Base-by-base conservation (phyloP, 2,888 invertebrate species). In the Andricus curvator region DNA sequence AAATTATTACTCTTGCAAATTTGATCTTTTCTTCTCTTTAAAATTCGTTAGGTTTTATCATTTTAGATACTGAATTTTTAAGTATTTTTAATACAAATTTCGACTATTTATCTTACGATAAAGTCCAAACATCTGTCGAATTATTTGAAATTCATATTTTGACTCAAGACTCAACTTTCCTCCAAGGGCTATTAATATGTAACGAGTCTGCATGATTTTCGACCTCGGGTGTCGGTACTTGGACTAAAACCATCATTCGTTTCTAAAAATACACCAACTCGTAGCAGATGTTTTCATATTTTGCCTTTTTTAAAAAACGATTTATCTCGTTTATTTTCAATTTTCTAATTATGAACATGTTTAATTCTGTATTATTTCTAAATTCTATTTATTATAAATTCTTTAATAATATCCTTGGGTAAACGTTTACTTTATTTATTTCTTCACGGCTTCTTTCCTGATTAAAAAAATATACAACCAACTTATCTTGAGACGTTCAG, bases 331-430 rank as follows among this genome's bases (percentile, higher is more conserved):
- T 3, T n/a, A 56, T 56, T 56, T 56, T 8, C 56, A n/a, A 8
- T 9, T 6, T 76, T 41, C 51, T 70, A 8, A 62, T 13, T 80
- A 78, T 15, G 68, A 80, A 85, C 84, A 82, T 76, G 84, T 81
- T 85, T 80, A n/a, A 25, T 51, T 37, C 64, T 64, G 80, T 64
- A 68, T 77, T 74, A 76, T 56, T 74, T 6, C 60, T 64, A 70
- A 37, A 37, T 37, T 37, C 8, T 37, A 37, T 8, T 37, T 8
- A 37, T 37, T 37, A 37, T 8, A 37, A 37, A 37, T 9, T 37
- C 37, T 37, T 8, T 37, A 8, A 37, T 41, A 13, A 41, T 41
- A 41, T 41, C 13, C 11, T 41, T 13, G 11, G 41, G 13, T 41
- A 13, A 41, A 13, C 13, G 3, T 13, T 11, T 41, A 41, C 3